Conservation (phyloP, 2,113 vertebrate species). For the Boulengeromyrus knoepffleri region DNA sequence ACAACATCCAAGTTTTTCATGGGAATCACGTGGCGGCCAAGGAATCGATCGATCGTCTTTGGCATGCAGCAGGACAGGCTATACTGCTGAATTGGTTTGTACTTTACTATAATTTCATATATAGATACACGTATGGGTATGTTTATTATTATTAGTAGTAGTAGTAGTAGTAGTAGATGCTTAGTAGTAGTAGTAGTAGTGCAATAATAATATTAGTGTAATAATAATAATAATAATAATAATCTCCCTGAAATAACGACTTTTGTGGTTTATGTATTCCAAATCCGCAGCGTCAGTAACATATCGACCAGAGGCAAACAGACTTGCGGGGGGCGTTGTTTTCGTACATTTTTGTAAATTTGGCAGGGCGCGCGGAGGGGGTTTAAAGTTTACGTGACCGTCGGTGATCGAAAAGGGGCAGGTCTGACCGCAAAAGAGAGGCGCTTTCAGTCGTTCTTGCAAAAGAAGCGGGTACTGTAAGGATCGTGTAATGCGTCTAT, state of each 20-base stretch:
- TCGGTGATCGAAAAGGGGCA: not conserved
- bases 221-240: not conserved
- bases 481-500: not conserved
- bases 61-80: not conserved
- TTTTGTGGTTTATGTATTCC: not conserved
- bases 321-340: not conserved
- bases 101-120: not conserved
- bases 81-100: not conserved
- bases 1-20: not conserved
- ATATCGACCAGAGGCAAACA: not conserved
- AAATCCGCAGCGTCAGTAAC: not conserved
- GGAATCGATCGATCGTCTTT: not conserved
- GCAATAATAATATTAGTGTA: not conserved
- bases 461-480: not conserved
- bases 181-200: not conserved
- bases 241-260: not conserved
- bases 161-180: not conserved
- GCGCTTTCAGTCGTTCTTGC: not conserved
- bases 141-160: not conserved
- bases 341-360: not conserved
- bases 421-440: not conserved
- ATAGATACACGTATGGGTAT: not conserved
- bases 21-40: not conserved
- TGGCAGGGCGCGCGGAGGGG: not conserved
- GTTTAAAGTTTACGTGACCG: not conserved